Evolutionary conservation across 30 jellyfish, hydroid and myxozoan species (phyloP).

Genomic region (Rhopilema esculentum): DNA sequence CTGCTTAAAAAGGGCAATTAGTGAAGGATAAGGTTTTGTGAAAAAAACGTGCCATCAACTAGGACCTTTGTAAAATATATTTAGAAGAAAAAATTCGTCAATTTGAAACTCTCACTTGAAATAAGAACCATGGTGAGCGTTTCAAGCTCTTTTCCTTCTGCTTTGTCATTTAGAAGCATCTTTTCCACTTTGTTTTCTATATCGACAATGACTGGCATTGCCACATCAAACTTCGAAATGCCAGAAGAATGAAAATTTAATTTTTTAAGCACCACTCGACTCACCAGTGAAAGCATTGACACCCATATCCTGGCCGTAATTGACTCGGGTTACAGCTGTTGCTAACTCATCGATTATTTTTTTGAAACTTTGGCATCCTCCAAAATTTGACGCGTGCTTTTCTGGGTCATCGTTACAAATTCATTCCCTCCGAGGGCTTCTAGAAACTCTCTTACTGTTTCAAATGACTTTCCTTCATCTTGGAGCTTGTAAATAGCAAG

Average conservation of each 20-base stretch:
- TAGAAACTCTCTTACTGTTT: conserved; percentile 70
- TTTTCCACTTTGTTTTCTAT: no score
- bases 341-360: conserved; percentile 75
- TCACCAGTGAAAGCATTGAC: conserved; percentile 88
- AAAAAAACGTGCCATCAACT: no score
- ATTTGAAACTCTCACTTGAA: background rate
- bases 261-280: background rate
- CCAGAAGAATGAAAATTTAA: background rate
- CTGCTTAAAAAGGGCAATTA: no score
- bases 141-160: no score
- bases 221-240: no score
- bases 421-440: conserved; percentile 72
- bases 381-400: conserved; percentile 58
- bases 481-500: conserved; percentile 70
- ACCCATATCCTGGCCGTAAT: conserved; percentile 87
- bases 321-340: conserved; percentile 79
- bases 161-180: no score
- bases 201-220: no score
- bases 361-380: conserved; percentile 47
- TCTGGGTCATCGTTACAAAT: conserved; percentile 54
- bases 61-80: background rate
- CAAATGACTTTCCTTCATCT: conserved; percentile 72
- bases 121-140: background rate
- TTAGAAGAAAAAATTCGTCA: background rate
- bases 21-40: no score